These are phyloP conservation scores for Nomada hirtipes DNA, from an alignment of 2,888 invertebrate genomes.

Conservation along the genomic window DNA sequence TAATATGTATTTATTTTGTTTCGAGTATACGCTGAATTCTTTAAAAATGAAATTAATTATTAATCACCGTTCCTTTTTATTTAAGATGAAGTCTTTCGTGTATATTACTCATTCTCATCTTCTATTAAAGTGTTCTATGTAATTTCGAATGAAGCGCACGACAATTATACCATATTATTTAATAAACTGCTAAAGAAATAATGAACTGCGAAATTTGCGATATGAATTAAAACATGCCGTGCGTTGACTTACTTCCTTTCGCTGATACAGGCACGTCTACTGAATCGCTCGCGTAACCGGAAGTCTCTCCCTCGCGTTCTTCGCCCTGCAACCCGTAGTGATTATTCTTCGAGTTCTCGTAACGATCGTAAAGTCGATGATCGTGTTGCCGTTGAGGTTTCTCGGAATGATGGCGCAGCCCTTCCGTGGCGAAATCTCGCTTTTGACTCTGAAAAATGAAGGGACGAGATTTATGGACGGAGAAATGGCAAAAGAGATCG, in stretches of 20 bases:
- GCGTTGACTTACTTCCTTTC: slow-evolving; percentile 38
- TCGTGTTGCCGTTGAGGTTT: slow-evolving; percentile 57
- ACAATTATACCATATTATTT: neutral
- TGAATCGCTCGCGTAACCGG: slow-evolving; percentile 93
- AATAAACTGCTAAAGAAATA: neutral
- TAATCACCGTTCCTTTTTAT: neutral
- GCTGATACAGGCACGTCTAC: slow-evolving; percentile 79
- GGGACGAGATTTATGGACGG: slow-evolving; percentile 17
- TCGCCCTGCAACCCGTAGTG: slow-evolving; percentile 72
- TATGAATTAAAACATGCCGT: too few species aligned
- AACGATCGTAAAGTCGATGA: slow-evolving; percentile 81
- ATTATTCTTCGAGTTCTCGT: slow-evolving; percentile 69
- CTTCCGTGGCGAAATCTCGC: slow-evolving; percentile 71
- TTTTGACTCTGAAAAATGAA: slow-evolving; percentile 61
- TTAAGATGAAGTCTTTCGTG: neutral
- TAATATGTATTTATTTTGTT: too few species aligned
- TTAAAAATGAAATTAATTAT: too few species aligned
- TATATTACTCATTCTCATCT: neutral
- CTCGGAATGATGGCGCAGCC: slow-evolving; percentile 68
- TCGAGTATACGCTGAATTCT: too few species aligned
- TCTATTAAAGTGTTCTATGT: neutral
- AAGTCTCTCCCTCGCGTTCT: slow-evolving; percentile 87
- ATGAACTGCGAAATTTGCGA: too few species aligned
- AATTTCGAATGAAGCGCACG: too few species aligned
- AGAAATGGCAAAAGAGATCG: slow-evolving; percentile 44